A percentile compares a stretch with the other conserved stretches of the same genome.
Evolutionary conservation across 37 sponge, comb jelly and placozoan genomes (phyloP).

Genomic region (Crambe crambe): DNA sequence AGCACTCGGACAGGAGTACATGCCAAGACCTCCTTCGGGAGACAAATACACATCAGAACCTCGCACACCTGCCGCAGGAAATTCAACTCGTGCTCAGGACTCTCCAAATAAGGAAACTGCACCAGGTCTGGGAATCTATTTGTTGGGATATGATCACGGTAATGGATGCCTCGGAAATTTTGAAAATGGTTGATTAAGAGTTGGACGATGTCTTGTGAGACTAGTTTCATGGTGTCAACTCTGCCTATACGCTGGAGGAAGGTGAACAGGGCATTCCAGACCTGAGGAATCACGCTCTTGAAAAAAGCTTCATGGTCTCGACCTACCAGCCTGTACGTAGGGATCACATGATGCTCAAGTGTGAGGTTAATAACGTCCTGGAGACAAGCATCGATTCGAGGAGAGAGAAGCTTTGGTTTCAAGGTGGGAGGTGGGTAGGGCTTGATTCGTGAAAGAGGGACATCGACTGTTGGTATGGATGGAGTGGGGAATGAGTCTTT

Average conservation of each 20-base stretch:
- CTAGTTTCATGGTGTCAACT: constrained; percentile 61
- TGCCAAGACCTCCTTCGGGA: constrained; percentile 49
- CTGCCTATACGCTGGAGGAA: constrained; percentile 36
- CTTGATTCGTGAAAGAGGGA: constrained; percentile 23
- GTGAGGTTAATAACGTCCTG: constrained; percentile 49
- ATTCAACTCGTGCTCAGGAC: constrained; percentile 61
- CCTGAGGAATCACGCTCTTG: constrained; percentile 43
- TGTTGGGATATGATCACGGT: background rate
- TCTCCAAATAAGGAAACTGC: constrained; percentile 65
- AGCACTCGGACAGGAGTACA: constrained; percentile 67
- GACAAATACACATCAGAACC: constrained; percentile 63
- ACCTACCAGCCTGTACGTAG: constrained; percentile 45
- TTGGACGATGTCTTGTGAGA: constrained; percentile 56
- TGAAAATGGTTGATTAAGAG: constrained; percentile 46
- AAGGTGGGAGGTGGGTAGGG: constrained; percentile 33
- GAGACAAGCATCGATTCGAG: constrained; percentile 32
- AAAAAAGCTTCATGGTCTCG: constrained; percentile 52
- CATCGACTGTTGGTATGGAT: constrained; percentile 1
- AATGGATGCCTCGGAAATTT: constrained; percentile 38
- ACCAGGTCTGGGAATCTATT: constrained; percentile 31
- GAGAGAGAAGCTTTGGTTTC: constrained; percentile 26
- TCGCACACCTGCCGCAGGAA: constrained; percentile 75
- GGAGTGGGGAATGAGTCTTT: constrained; percentile 38
- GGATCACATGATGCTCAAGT: constrained; percentile 43
- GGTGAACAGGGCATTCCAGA: constrained; percentile 51